A percentile compares a stretch with the other conserved stretches of the same genome.
phyloP scores from a whole-genome alignment of 2,888 invertebrate species.

The Aradus depressus region DNA sequence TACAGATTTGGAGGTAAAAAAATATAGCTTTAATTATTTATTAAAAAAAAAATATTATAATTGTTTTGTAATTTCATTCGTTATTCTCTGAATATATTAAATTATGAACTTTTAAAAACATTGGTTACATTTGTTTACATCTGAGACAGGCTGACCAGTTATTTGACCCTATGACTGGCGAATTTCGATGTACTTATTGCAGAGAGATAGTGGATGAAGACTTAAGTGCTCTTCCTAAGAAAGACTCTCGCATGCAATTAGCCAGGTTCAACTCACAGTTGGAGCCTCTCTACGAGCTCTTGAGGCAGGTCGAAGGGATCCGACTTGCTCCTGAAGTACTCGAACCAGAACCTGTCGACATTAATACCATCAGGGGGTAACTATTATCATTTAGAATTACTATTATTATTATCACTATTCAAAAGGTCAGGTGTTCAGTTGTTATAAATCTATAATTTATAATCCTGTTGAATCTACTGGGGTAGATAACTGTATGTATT shows the following conservation, averaged over 20 bases:
- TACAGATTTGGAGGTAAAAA: constrained; percentile 75
- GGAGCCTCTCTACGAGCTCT: constrained; percentile 78
- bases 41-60: constrained; percentile 2
- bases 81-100: neutral
- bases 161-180: constrained; percentile 70
- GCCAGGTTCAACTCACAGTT: constrained; percentile 91
- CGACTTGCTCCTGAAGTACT: constrained; percentile 84
- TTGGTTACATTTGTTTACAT: neutral
- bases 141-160: constrained; percentile 64
- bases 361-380: constrained; percentile 69
- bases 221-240: constrained; percentile 81
- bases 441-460: too few species aligned
- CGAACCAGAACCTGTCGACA: constrained; percentile 88
- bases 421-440: too few species aligned
- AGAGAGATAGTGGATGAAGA: constrained; percentile 86
- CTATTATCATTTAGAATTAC: neutral
- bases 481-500: too few species aligned
- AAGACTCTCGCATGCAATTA: constrained; percentile 78
- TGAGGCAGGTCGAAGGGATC: constrained; percentile 85
- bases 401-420: constrained; percentile 12
- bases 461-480: too few species aligned
- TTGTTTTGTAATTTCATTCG: neutral
- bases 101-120: neutral
- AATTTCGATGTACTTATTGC: constrained; percentile 85
- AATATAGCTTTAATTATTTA: neutral